Evolutionary conservation across 2,888 invertebrate genomes (phyloP).

Genomic region (Pegoplata infirma): DNA sequence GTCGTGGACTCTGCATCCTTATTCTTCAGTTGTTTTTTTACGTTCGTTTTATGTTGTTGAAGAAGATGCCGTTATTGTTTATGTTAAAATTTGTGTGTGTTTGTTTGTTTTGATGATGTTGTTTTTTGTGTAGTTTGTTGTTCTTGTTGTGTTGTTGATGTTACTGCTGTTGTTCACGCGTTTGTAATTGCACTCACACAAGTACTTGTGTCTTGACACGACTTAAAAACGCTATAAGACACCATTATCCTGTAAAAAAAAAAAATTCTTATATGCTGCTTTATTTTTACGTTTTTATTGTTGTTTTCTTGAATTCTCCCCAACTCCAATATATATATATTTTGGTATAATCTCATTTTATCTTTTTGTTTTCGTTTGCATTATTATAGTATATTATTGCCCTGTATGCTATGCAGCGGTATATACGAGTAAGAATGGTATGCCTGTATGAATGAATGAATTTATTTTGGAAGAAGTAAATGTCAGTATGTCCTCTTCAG

Average conservation of each 20-base stretch:
- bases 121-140: not conserved
- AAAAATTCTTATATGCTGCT: constrained; percentile 6
- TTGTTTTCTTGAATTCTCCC: not conserved
- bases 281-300: no score
- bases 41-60: constrained; percentile 7
- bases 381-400: constrained; percentile 32
- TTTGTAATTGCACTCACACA: constrained; percentile 53
- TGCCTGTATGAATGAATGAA: constrained; percentile 1
- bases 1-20: constrained; percentile 40
- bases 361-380: constrained; percentile 6
- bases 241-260: constrained; percentile 52
- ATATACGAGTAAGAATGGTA: no score
- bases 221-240: constrained; percentile 57
- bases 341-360: constrained; percentile 8
- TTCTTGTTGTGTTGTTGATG: constrained; percentile 13
- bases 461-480: constrained; percentile 26
- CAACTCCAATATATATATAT: not conserved
- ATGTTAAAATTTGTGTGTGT: constrained; percentile 2
- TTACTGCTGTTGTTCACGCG: constrained; percentile 53
- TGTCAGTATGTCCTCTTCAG: constrained; percentile 35
- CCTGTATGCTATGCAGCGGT: no score
- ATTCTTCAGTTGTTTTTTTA: constrained; percentile 14
- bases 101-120: not conserved
- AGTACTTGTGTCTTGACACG: constrained; percentile 59
- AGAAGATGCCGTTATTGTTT: constrained; percentile 23